Percentiles rank a stretch among this genome's conserved stretches.
Evolutionary conservation across 2,113 vertebrate genomes (phyloP).

Genomic region (Hydrolagus affinis): DNA sequence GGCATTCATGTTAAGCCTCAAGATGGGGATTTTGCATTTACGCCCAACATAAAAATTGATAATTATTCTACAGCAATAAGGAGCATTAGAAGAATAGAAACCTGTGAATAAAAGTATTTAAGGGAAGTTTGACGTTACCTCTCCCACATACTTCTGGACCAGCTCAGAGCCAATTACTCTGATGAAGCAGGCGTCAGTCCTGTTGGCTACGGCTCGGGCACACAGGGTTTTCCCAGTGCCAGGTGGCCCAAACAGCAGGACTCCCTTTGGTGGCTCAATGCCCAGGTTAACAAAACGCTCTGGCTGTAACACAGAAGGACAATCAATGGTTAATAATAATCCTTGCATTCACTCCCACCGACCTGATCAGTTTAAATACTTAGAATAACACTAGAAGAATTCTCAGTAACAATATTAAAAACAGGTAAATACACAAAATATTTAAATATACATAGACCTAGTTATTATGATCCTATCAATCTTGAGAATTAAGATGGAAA

Average conservation of each 20-base stretch:
- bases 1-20: too few relatives aligned
- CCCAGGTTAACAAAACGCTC: conserved; percentile 96
- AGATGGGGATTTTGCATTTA: background rate
- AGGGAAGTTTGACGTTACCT: conserved; percentile 58
- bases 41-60: background rate
- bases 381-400: background rate
- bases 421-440: background rate
- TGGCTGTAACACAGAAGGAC: conserved; percentile 57
- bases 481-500: too few relatives aligned
- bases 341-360: too few relatives aligned
- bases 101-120: background rate
- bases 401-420: background rate
- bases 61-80: background rate
- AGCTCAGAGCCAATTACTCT: conserved; percentile 91
- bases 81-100: too few relatives aligned
- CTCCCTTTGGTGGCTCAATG: conserved; percentile 94
- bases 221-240: conserved; percentile 95
- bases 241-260: conserved; percentile 89
- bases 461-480: too few relatives aligned
- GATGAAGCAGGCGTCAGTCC: conserved; percentile 96
- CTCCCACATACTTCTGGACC: conserved; percentile 96
- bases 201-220: conserved; percentile 91
- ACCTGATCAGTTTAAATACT: background rate
- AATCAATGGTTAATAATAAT: background rate
- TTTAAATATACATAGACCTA: background rate